These are phyloP conservation scores for Cryptophagus acutangulus DNA, from an alignment of 2,888 invertebrate genomes.

Conservation along the genomic window DNA sequence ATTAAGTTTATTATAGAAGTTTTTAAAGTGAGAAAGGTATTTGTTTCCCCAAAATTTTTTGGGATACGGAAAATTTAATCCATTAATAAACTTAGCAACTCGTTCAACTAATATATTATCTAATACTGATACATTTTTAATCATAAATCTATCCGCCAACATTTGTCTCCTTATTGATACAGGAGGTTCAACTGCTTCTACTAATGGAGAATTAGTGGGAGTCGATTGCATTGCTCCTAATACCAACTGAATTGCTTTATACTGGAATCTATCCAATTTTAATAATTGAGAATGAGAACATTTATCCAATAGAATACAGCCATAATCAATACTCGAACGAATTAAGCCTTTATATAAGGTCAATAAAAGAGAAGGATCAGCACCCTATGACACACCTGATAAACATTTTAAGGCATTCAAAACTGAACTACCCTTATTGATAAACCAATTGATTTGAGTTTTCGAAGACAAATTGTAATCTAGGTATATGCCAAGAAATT, in stretches of 20 bases:
- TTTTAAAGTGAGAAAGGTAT: no score
- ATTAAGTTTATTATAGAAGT: no score
- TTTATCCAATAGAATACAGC: not conserved
- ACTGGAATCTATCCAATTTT: not conserved
- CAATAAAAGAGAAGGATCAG: not conserved
- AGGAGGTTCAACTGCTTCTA: constrained; percentile 1
- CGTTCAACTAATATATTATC: no score
- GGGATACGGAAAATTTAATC: no score
- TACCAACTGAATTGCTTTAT: not conserved
- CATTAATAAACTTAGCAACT: no score
- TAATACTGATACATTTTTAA: not conserved
- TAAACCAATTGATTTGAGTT: no score
- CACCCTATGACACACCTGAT: not conserved
- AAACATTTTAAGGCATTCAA: no score
- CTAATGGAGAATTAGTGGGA: not conserved
- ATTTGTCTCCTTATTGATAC: not conserved
- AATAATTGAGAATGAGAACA: not conserved
- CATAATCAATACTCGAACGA: not conserved
- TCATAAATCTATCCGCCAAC: not conserved
- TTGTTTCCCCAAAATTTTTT: no score
- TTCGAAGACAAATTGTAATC: no score
- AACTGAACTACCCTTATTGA: no score
- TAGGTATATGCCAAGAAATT: no score
- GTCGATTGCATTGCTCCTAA: not conserved
- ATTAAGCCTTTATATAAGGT: not conserved